phyloP scores from a whole-genome alignment of 2,113 vertebrate genomes.

The Artemisiospiza belli region DNA sequence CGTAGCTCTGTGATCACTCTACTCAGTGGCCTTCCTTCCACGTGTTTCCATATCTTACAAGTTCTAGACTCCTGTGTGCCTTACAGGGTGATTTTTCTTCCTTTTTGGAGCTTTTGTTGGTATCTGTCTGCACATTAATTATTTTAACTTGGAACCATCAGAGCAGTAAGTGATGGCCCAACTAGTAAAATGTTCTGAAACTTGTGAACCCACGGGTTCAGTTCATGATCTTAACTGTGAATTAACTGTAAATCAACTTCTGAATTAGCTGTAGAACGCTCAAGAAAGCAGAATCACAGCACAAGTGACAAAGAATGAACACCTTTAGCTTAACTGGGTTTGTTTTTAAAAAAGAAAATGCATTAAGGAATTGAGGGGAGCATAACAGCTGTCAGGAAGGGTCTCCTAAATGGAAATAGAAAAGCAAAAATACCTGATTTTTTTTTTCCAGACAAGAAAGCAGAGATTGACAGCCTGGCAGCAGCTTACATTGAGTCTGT shows the following conservation, averaged over 20 bases:
- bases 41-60: fast-evolving
- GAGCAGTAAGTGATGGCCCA: background rate
- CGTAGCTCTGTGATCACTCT: fast-evolving
- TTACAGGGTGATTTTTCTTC: fast-evolving
- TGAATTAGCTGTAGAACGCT: background rate
- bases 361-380: fast-evolving
- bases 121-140: fast-evolving
- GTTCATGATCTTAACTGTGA: background rate
- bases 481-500: conserved; percentile 89
- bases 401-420: background rate
- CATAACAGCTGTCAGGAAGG: background rate
- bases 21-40: fast-evolving
- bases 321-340: fast-evolving
- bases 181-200: no score
- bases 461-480: conserved; percentile 91
- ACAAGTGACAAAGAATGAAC: fast-evolving
- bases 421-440: fast-evolving
- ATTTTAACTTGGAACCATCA: background rate
- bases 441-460: conserved; percentile 87
- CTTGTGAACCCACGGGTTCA: fast-evolving
- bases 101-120: background rate
- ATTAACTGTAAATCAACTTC: background rate
- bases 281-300: fast-evolving
- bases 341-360: background rate
- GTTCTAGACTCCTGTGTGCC: background rate